Evolutionary conservation across 2,888 invertebrate species (phyloP), one percentile per base, ranked within the genome.

Genomic region (Drosophila infuscata): DNA sequence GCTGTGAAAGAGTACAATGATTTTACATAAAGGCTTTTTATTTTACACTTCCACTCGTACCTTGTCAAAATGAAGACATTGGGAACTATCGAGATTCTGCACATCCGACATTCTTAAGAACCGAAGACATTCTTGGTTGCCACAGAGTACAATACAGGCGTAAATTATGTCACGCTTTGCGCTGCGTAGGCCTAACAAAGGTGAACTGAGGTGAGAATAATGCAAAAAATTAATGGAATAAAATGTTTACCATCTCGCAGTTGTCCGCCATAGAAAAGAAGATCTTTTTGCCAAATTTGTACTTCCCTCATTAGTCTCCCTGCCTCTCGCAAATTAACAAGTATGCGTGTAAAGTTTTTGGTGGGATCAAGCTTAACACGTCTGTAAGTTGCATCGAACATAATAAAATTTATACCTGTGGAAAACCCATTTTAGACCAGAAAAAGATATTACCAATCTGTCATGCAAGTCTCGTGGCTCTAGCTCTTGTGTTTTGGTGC

Each of bases 241-340:
- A 3, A 30, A 6, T 86, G 83, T 85, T 85, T 92, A 97, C 97
- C 96, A 76, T 95, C 94, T 92, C 96, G 96, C 75, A 97, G 94
- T 76, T 95, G 94, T 43, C 95, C 95, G 4, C 97, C 97, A 84
- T 95, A 95, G 57, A 94, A 94, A 59, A 96, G 94, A 78, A 97
- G 94, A 75, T 94, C 93, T 72, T 94, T 94, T 5, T 97, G 96
- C 75, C 95, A 94, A 35, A 92, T 92, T 86, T 95, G 95, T 93
- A 97, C 95, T 78, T 94, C 92, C 46, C 93, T 93, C 76, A 98
- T 94, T 91, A 96, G 95, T 0, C 89, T 91, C 83, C 95, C 94
- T 76, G 97, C 96, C 53, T 94, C 93, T 66, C 95, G 95, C 82
- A 98, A 94, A 70, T 95, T 95, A 60, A 94, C 93, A 60, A 97